Percentiles rank a stretch among this genome's conserved stretches.
These are phyloP conservation scores for Oedothorax gibbosus DNA, from an alignment of 1,140 invertebrate species.

Conservation along the genomic window DNA sequence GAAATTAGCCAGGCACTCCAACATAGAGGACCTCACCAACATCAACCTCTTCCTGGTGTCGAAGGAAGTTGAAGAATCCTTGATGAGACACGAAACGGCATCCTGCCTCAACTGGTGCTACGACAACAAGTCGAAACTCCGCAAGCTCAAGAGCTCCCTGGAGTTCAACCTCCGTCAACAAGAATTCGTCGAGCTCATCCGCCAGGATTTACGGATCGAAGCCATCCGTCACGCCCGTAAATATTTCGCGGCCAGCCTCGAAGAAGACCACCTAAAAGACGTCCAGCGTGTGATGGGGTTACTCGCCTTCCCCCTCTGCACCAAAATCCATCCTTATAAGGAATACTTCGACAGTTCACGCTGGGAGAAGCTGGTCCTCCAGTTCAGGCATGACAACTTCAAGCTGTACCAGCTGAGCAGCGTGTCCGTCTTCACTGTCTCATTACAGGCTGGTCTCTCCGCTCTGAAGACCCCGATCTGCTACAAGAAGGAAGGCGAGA, in stretches of 20 bases:
- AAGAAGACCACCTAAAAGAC: slow-evolving; percentile 86
- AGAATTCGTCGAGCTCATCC: slow-evolving; percentile 96
- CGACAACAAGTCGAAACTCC: slow-evolving; percentile 95
- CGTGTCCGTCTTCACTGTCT: slow-evolving; percentile 91
- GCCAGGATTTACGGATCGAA: slow-evolving; percentile 84
- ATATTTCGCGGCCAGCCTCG: slow-evolving; percentile 83
- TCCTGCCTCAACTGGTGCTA: slow-evolving; percentile 97
- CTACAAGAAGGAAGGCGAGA: slow-evolving; percentile 68
- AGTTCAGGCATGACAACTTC: slow-evolving; percentile 94
- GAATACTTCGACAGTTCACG: slow-evolving; percentile 76
- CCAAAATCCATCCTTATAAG: slow-evolving; percentile 77
- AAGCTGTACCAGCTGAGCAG: slow-evolving; percentile 91
- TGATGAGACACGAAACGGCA: slow-evolving; percentile 83
- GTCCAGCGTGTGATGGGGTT: slow-evolving; percentile 96
- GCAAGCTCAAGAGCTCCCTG: slow-evolving; percentile 82
- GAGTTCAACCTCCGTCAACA: slow-evolving; percentile 91
- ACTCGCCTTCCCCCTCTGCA: slow-evolving; percentile 87
- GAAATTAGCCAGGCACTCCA: slow-evolving; percentile 81
- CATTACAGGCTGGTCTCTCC: slow-evolving; percentile 91
- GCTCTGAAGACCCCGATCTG: slow-evolving; percentile 90
- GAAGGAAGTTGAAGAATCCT: slow-evolving; percentile 80
- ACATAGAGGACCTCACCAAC: slow-evolving; percentile 86
- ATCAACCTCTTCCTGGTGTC: slow-evolving; percentile 92
- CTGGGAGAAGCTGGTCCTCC: slow-evolving; percentile 87
- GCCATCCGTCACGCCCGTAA: slow-evolving; percentile 95